phyloP scores from a whole-genome alignment of 1,140 invertebrate genomes.

The Bradysia coprophila region DNA sequence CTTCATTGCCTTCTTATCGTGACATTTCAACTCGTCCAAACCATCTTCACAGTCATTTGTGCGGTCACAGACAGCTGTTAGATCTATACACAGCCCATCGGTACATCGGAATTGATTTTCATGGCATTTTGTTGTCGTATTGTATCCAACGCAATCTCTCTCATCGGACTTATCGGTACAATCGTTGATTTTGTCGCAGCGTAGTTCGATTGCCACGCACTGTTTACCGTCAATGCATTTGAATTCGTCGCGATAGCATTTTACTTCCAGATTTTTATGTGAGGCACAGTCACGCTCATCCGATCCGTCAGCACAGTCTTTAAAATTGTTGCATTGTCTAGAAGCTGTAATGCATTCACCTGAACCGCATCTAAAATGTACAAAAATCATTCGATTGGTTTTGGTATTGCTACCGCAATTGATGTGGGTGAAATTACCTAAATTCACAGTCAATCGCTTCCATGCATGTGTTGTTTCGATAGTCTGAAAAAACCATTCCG shows the following conservation, averaged over 20 bases:
- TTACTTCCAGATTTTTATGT: slow-evolving; percentile 14
- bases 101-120: slow-evolving; percentile 62
- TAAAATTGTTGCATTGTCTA: slow-evolving; percentile 46
- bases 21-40: slow-evolving; percentile 44
- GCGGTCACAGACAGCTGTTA: slow-evolving; percentile 39
- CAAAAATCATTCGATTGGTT: too few relatives aligned
- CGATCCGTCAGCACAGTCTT: slow-evolving; percentile 42
- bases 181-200: slow-evolving; percentile 56
- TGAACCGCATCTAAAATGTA: slow-evolving; percentile 28
- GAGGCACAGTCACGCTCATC: slow-evolving; percentile 44
- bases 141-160: slow-evolving; percentile 30
- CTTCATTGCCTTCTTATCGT: slow-evolving; percentile 31
- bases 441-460: slow-evolving; percentile 27
- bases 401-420: too few relatives aligned
- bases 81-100: slow-evolving; percentile 57
- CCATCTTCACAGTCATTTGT: slow-evolving; percentile 40
- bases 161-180: slow-evolving; percentile 64
- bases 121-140: slow-evolving; percentile 22
- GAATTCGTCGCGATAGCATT: slow-evolving; percentile 35
- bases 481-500: slow-evolving; percentile 26
- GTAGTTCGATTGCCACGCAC: slow-evolving; percentile 24
- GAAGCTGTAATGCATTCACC: slow-evolving; percentile 41
- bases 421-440: not conserved
- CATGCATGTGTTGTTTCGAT: slow-evolving; percentile 30
- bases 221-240: slow-evolving; percentile 30